phyloP scores from a whole-genome alignment of 2,797 vertebrate genomes.

The Smutsia gigantea region DNA sequence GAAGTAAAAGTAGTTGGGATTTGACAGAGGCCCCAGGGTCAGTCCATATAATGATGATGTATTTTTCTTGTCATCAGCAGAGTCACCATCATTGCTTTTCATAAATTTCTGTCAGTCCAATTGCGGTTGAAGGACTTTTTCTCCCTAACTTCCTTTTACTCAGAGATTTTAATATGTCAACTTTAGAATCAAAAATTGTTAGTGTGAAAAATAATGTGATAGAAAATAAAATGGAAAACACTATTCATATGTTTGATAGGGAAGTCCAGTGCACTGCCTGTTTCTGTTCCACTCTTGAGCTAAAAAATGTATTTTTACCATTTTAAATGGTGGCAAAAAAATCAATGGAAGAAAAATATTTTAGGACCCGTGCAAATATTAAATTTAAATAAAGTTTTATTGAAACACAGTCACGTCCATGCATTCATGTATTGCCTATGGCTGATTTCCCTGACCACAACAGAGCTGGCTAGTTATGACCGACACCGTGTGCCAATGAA shows the following conservation, averaged over 20 bases:
- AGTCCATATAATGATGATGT: neutral
- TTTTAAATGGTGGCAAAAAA: neutral
- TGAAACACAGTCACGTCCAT: neutral
- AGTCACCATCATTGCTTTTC: neutral
- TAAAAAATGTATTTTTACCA: neutral
- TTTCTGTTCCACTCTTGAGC: neutral
- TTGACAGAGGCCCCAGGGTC: neutral
- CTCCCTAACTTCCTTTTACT: neutral
- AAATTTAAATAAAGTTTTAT: constrained; percentile 46
- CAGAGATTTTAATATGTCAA: fast-evolving
- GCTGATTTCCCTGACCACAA: neutral
- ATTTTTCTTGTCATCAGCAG: constrained; percentile 35
- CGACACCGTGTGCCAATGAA: neutral
- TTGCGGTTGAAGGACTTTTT: neutral
- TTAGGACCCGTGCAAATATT: neutral
- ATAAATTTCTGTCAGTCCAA: neutral
- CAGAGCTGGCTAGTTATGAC: neutral
- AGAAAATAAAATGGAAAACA: constrained; percentile 41
- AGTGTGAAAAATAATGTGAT: constrained; percentile 14
- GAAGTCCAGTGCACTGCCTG: neutral
- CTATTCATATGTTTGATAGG: neutral
- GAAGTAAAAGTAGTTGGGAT: constrained; percentile 4
- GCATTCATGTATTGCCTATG: neutral
- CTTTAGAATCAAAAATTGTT: constrained; percentile 16
- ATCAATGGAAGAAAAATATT: neutral